Conservation (phyloP, 1,140 invertebrate species). For the Protaetia brevitarsis region DNA sequence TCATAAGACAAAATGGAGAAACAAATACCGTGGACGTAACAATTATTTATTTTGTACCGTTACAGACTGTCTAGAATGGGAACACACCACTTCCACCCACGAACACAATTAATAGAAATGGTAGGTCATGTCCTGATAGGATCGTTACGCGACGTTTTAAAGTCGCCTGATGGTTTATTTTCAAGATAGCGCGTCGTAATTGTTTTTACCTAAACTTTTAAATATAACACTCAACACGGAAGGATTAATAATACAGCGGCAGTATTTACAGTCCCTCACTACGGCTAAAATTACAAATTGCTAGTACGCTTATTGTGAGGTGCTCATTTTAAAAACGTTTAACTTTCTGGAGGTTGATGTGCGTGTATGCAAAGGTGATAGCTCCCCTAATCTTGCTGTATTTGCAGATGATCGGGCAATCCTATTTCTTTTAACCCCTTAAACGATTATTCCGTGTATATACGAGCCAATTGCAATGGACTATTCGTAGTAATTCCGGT, state of each 20-base stretch:
- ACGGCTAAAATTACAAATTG: too few relatives aligned
- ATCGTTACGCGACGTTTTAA: conserved; percentile 7
- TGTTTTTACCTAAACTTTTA: background rate
- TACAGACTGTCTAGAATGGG: conserved; percentile 2
- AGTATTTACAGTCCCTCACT: too few relatives aligned
- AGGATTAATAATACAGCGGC: background rate
- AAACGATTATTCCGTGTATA: too few relatives aligned
- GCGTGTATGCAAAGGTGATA: too few relatives aligned
- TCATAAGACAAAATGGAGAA: conserved; percentile 8
- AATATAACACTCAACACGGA: background rate
- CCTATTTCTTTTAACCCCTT: too few relatives aligned
- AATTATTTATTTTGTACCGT: conserved; percentile 18
- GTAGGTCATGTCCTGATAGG: conserved; percentile 11
- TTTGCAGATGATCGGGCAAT: too few relatives aligned
- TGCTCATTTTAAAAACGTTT: too few relatives aligned
- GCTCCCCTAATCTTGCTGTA: too few relatives aligned
- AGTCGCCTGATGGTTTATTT: background rate
- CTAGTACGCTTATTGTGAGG: too few relatives aligned
- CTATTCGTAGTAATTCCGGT: too few relatives aligned
- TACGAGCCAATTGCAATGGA: too few relatives aligned
- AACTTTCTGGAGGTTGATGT: too few relatives aligned
- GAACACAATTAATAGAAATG: conserved; percentile 15
- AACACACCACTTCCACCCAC: conserved; percentile 16
- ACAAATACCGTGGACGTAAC: conserved; percentile 9
- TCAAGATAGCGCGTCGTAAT: background rate